phyloP scores from a whole-genome alignment of 2,888 invertebrate genomes.

The Xylota segnis region DNA sequence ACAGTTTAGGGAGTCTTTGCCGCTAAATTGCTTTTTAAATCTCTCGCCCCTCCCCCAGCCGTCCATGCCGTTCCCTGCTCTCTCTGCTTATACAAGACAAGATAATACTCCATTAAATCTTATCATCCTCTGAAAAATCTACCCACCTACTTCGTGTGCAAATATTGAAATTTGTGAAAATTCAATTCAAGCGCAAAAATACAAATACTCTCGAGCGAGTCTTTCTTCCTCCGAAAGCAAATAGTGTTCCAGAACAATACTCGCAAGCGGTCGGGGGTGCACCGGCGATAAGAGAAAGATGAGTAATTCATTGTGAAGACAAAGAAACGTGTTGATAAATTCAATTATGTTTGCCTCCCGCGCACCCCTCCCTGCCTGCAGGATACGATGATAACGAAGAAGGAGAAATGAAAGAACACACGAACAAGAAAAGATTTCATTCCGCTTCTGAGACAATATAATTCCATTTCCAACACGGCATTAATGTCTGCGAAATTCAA shows the following conservation, averaged over 20 bases:
- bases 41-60: conserved; percentile 8
- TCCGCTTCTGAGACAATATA: conserved; percentile 74
- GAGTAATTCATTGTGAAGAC: conserved; percentile 77
- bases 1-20: conserved; percentile 31
- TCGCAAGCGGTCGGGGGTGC: conserved; percentile 5
- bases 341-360: conserved; percentile 69
- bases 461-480: conserved; percentile 74
- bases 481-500: conserved; percentile 72
- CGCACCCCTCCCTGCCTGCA: conserved; percentile 47
- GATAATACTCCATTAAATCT: conserved; percentile 73
- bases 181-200: conserved; percentile 75
- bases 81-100: conserved; percentile 36
- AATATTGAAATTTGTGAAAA: conserved; percentile 77
- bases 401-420: conserved; percentile 53
- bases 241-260: conserved; percentile 54
- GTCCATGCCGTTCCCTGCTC: not conserved
- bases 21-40: conserved; percentile 69
- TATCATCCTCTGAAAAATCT: conserved; percentile 68
- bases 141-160: conserved; percentile 73
- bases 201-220: conserved; percentile 63
- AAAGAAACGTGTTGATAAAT: conserved; percentile 77
- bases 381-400: conserved; percentile 59
- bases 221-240: conserved; percentile 60
- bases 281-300: conserved; percentile 67
- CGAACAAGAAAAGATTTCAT: conserved; percentile 67